These are phyloP conservation scores for Cataglyphis altisquamis DNA, from an alignment of 2,888 invertebrate species.

Conservation along the genomic window DNA sequence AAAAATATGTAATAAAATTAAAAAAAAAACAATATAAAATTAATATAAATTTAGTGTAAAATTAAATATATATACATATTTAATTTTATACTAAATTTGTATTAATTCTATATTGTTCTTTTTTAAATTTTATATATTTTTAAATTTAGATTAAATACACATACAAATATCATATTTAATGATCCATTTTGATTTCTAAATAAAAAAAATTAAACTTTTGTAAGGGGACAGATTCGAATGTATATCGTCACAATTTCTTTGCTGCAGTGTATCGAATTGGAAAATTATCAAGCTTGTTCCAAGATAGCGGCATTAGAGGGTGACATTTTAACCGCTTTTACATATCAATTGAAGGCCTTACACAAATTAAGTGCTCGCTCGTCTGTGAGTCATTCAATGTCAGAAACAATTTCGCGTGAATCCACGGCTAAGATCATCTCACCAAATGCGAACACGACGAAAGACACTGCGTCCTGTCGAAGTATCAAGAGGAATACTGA, in stretches of 20 bases:
- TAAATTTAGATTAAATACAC: no score
- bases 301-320: slow-evolving; percentile 86
- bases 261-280: slow-evolving; percentile 84
- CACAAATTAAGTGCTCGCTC: slow-evolving; percentile 74
- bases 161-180: no score
- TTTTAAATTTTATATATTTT: no score
- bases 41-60: no score
- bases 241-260: slow-evolving; percentile 4
- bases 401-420: slow-evolving; percentile 30
- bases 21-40: no score
- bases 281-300: slow-evolving; percentile 86
- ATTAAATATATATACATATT: no score
- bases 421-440: neutral
- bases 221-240: neutral
- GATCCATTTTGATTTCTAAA: neutral
- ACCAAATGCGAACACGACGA: neutral
- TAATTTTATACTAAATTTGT: no score
- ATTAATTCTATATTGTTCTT: no score
- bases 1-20: no score
- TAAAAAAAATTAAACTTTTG: neutral
- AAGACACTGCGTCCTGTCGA: slow-evolving; percentile 16
- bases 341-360: slow-evolving; percentile 85
- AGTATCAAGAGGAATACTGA: slow-evolving; percentile 76
- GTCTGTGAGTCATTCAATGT: slow-evolving; percentile 55
- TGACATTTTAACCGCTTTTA: slow-evolving; percentile 85